Evolutionary conservation across 2,113 vertebrate genomes (phyloP).

Genomic region (Cheilinus undulatus): DNA sequence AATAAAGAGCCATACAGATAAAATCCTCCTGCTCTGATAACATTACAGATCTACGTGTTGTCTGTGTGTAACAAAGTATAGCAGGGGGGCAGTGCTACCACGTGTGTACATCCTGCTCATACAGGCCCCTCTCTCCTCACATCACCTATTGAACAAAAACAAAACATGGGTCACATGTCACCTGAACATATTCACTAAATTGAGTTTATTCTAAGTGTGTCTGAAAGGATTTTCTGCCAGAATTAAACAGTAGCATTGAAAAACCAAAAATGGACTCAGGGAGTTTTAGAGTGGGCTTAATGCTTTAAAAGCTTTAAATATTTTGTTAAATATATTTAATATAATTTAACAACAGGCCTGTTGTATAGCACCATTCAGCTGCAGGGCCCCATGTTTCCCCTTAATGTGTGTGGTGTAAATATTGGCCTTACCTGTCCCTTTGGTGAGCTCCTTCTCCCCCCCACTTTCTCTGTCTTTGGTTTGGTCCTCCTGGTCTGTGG

Average conservation of each 20-base stretch:
- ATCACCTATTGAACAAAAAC: conserved; percentile 56
- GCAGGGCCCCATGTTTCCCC: conserved; percentile 42
- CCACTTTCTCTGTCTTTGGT: conserved; percentile 94
- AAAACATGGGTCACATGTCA: conserved; percentile 73
- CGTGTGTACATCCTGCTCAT: conserved; percentile 62
- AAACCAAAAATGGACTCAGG: conserved; percentile 48
- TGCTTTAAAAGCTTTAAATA: conserved; percentile 40
- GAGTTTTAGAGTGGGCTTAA: conserved; percentile 38
- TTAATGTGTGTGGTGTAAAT: conserved; percentile 72
- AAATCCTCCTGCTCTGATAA: conserved; percentile 60
- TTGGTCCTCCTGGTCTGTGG: conserved; percentile 93
- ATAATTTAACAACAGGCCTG: conserved; percentile 53
- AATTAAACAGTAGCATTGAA: conserved; percentile 24
- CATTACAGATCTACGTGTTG: conserved; percentile 52
- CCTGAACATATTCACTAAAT: conserved; percentile 64
- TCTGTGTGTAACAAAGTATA: conserved; percentile 39
- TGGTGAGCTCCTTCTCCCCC: conserved; percentile 93
- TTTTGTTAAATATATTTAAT: conserved; percentile 64
- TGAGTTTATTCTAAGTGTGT: conserved; percentile 56
- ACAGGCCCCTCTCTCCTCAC: conserved; percentile 57
- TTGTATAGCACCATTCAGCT: conserved; percentile 45
- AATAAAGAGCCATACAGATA: conserved; percentile 38
- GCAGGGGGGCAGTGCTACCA: conserved; percentile 47
- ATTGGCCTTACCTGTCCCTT: conserved; percentile 91
- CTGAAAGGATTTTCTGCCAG: conserved; percentile 46